A percentile compares a stretch with the other conserved stretches of the same genome.
phyloP scores from a whole-genome alignment of 2,797 vertebrate genomes.

The Molossus alvarezi region DNA sequence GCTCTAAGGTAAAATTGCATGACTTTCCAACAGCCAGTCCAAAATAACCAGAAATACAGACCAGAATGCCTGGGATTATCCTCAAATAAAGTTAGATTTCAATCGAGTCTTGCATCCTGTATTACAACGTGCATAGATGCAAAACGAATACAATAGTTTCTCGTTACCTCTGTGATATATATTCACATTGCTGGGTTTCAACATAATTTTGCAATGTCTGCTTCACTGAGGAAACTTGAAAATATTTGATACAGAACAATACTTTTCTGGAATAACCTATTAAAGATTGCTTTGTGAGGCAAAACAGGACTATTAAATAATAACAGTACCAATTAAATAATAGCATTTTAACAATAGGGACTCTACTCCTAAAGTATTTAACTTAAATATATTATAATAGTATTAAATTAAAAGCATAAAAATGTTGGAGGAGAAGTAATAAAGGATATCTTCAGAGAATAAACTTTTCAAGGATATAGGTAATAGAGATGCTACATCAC shows the following conservation, averaged over 20 bases:
- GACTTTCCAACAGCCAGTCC: conserved; percentile 82
- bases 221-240: conserved; percentile 62
- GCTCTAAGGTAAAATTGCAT: conserved; percentile 87
- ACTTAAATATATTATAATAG: neutral
- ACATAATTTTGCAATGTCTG: conserved; percentile 74
- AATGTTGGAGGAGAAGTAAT: neutral
- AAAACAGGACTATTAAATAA: neutral
- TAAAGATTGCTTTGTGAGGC: neutral
- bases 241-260: neutral
- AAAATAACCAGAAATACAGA: conserved; percentile 81
- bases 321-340: neutral
- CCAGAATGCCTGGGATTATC: conserved; percentile 84
- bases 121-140: conserved; percentile 84
- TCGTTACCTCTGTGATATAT: conserved; percentile 74
- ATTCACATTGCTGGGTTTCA: conserved; percentile 51
- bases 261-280: conserved; percentile 23
- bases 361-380: neutral
- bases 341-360: neutral
- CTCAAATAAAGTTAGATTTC: conserved; percentile 89
- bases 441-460: neutral
- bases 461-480: neutral
- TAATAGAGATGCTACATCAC: neutral
- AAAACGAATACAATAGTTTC: conserved; percentile 80
- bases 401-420: neutral
- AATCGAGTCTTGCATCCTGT: conserved; percentile 85